Evolutionary conservation across 2,113 vertebrate genomes (phyloP), one percentile per base, ranked within the genome.

Genomic region (Psittacula cyanocephala): DNA sequence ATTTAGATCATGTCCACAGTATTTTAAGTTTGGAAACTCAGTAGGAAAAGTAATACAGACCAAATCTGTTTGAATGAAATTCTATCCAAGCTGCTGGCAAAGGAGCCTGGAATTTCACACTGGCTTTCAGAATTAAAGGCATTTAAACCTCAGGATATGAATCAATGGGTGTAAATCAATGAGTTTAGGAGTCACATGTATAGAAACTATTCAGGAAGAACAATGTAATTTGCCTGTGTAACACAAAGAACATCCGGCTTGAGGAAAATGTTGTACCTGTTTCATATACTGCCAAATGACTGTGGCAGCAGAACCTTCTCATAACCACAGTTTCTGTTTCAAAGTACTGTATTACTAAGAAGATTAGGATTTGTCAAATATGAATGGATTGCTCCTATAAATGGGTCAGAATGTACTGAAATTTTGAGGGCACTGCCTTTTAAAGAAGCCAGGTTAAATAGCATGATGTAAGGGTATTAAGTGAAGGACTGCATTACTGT

Each of bases 361-460:
- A 91, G 83, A 95, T 90, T 93, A 94, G 91, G 89, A 95, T 93
- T 95, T 92, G 86, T 65, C 65, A 80, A 77, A 93, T 89, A 90
- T 81, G 81, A 93, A 86, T 86, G 86, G 82, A 96, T 96, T 95
- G 88, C 69, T 92, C 88, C 83, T 89, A 90, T 79, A 97, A 96
- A 88, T 97, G 94, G 96, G 96, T 96, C 86, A 59, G 95, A 96
- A 93, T 96, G 96, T 96, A 93, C 96, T 62, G 86, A 95, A 96
- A 93, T 92, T 92, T 72, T 3, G n/a, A 96, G 90, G 67, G 59
- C 94, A 96, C 33, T 88, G 86, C 69, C 92, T 96, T 95, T 84
- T 52, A 94, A 96, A 96, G 81, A 81, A 96, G 60, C 37, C 96
- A 80, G 83, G 85, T 85, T 91, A 95, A 97, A 90, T 80, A 92